These are phyloP conservation scores for Agrypnus murinus DNA, from an alignment of 2,888 invertebrate genomes.

Conservation along the genomic window DNA sequence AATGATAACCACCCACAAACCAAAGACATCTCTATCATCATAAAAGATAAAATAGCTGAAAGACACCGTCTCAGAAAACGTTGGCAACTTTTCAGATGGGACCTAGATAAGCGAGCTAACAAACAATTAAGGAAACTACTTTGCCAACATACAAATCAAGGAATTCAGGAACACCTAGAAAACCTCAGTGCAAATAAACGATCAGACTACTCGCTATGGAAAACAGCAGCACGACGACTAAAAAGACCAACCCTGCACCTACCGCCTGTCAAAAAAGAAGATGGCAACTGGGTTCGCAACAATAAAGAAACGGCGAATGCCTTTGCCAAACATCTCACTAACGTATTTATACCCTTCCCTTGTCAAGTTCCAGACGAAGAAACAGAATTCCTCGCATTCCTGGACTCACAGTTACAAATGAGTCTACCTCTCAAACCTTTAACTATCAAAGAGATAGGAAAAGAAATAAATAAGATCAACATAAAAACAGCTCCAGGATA, in stretches of 20 bases:
- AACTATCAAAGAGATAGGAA: conserved; percentile 7
- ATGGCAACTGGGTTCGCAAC: no score
- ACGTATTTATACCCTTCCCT: conserved; percentile 21
- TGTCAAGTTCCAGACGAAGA: conserved; percentile 7
- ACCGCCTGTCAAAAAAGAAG: background rate
- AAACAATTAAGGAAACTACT: conserved; percentile 7
- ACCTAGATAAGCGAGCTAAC: background rate
- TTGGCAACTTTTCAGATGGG: conserved; percentile 17
- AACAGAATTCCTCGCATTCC: background rate
- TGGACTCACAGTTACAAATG: background rate
- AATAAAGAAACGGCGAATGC: conserved; percentile 2
- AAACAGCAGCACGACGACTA: no score
- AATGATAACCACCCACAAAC: background rate
- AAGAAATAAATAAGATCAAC: conserved; percentile 28
- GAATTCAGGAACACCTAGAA: conserved; percentile 6
- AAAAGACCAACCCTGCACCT: background rate
- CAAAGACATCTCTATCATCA: background rate
- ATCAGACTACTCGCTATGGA: background rate
- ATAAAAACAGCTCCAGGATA: conserved; percentile 12
- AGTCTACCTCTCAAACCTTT: conserved; percentile 4
- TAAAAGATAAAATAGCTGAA: conserved; percentile 5
- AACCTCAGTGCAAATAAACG: background rate
- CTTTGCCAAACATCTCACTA: conserved; percentile 9
- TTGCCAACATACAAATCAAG: background rate
- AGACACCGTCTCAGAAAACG: conserved; percentile 1